Percentiles rank a stretch among this genome's conserved stretches.
phyloP scores from a whole-genome alignment of 2,888 invertebrate species.

The Physocephala rufipes region DNA sequence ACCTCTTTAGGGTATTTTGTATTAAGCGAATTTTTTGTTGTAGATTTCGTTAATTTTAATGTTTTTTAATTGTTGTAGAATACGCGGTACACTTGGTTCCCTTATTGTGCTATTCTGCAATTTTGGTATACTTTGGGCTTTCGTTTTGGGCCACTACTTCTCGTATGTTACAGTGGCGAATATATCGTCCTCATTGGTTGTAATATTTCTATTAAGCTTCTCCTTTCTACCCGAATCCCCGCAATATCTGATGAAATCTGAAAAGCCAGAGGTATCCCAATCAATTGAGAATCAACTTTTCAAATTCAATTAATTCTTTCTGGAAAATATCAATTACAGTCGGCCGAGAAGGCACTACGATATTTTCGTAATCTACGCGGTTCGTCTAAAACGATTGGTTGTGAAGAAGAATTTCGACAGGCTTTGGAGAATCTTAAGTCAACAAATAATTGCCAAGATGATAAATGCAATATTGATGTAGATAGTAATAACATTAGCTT shows the following conservation, averaged over 20 bases:
- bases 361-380: slow-evolving; percentile 59
- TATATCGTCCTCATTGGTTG: slow-evolving; percentile 49
- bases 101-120: slow-evolving; percentile 59
- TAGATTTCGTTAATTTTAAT: too few relatives aligned
- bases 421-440: slow-evolving; percentile 58
- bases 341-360: slow-evolving; percentile 59
- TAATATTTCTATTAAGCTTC: slow-evolving; percentile 55
- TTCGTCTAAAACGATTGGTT: slow-evolving; percentile 49
- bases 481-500: slow-evolving; percentile 48
- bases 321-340: slow-evolving; percentile 42
- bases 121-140: slow-evolving; percentile 57
- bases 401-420: slow-evolving; percentile 53
- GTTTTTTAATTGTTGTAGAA: slow-evolving; percentile 46
- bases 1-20: too few relatives aligned
- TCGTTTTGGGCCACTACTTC: slow-evolving; percentile 56
- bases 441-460: slow-evolving; percentile 43
- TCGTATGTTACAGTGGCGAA: slow-evolving; percentile 54
- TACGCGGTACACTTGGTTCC: slow-evolving; percentile 62
- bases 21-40: too few relatives aligned
- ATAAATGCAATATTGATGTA: slow-evolving; percentile 36
- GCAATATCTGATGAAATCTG: slow-evolving; percentile 53
- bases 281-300: too few relatives aligned
- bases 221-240: slow-evolving; percentile 63
- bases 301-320: background rate
- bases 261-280: slow-evolving; percentile 49